These are phyloP conservation scores for Cheilosia vulpina DNA, from an alignment of 2,888 invertebrate genomes.

Conservation along the genomic window DNA sequence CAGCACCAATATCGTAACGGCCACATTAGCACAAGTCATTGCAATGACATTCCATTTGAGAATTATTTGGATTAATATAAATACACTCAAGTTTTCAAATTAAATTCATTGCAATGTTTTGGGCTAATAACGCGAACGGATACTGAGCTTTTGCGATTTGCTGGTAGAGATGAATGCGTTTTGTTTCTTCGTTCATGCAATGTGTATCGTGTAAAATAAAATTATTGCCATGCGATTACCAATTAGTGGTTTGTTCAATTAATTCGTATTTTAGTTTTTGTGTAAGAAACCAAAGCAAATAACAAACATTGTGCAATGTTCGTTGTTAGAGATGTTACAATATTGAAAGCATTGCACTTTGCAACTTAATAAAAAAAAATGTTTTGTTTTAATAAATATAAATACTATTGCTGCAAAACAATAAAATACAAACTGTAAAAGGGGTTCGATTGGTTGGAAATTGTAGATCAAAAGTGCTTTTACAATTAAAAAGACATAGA, in stretches of 20 bases:
- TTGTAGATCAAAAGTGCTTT: background rate
- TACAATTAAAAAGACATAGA: too few species aligned
- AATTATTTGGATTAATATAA: background rate
- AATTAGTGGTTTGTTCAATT: slow-evolving; percentile 34
- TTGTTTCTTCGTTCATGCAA: slow-evolving; percentile 6
- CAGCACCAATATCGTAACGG: background rate
- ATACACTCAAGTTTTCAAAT: background rate
- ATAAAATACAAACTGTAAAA: background rate
- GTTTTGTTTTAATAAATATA: too few species aligned
- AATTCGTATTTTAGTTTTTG: slow-evolving; percentile 8
- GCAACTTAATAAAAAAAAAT: slow-evolving; percentile 14
- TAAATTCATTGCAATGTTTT: slow-evolving; percentile 16
- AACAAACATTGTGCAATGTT: slow-evolving; percentile 2
- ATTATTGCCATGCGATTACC: slow-evolving; percentile 30
- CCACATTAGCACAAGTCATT: slow-evolving; percentile 14
- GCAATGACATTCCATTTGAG: background rate
- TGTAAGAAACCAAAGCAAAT: slow-evolving; percentile 7
- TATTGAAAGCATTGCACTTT: slow-evolving; percentile 34
- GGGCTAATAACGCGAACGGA: background rate
- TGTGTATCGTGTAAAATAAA: slow-evolving; percentile 6
- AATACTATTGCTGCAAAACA: background rate
- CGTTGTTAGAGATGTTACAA: background rate
- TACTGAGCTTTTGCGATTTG: slow-evolving; percentile 14
- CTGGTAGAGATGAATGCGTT: slow-evolving; percentile 36
- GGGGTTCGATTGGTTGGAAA: background rate